Conservation (phyloP, 2,888 invertebrate species). For the Acanthosepion lycidas region DNA sequence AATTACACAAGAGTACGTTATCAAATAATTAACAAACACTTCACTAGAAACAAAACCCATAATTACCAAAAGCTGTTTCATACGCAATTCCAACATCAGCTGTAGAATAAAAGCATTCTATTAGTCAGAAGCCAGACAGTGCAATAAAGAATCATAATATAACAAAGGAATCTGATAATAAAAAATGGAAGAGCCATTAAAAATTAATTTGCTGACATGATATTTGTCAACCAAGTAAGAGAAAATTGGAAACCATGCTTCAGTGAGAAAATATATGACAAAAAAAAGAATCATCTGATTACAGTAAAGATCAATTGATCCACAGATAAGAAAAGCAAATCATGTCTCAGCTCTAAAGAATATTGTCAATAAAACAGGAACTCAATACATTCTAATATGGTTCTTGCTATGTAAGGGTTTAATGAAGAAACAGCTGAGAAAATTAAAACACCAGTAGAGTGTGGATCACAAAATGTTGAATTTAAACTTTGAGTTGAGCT, state of each 20-base stretch:
- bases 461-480: too few species aligned
- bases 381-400: not conserved
- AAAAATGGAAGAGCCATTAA: not conserved
- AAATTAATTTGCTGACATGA: not conserved
- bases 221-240: not conserved
- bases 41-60: not conserved
- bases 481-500: too few species aligned
- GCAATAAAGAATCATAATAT: not conserved
- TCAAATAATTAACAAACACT: not conserved
- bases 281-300: not conserved
- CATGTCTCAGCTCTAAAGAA: too few species aligned
- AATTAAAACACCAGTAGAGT: too few species aligned
- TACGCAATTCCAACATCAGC: not conserved
- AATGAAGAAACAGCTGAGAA: not conserved
- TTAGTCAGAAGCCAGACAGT: not conserved
- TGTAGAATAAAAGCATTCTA: not conserved
- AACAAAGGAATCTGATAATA: not conserved
- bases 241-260: not conserved
- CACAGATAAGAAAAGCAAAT: not conserved
- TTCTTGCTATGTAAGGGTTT: not conserved
- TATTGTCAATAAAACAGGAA: not conserved
- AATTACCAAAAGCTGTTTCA: constrained; percentile 10
- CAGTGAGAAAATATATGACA: not conserved
- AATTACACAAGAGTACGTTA: not conserved
- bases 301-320: not conserved